Conservation (phyloP, 2,888 invertebrate species). For the Branchipolynoe longqiensis region DNA sequence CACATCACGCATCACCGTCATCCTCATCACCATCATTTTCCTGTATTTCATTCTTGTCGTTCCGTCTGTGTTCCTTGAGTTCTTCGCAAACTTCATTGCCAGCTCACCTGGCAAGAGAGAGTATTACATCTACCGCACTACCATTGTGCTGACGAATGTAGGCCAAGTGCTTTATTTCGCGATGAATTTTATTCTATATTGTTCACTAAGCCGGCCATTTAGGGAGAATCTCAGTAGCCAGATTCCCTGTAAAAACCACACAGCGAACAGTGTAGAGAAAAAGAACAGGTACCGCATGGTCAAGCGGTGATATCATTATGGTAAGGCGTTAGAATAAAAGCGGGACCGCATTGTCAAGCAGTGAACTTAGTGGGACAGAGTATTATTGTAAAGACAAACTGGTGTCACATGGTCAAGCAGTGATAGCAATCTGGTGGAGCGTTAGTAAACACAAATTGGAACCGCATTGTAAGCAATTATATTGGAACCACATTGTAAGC, state of each 20-base stretch:
- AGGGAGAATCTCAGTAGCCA: slow-evolving; percentile 7
- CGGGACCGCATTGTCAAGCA: not conserved
- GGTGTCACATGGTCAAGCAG: no score
- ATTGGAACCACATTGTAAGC: no score
- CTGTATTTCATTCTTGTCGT: slow-evolving; percentile 30
- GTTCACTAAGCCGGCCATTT: slow-evolving; percentile 46
- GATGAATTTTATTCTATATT: slow-evolving; percentile 49
- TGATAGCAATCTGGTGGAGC: no score
- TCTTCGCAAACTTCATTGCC: slow-evolving; percentile 12
- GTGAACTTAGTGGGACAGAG: not conserved
- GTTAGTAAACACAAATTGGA: not conserved
- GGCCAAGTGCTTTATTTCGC: slow-evolving; percentile 50
- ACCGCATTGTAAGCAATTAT: not conserved
- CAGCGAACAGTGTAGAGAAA: not conserved
- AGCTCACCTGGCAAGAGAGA: not conserved
- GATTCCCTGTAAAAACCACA: not conserved
- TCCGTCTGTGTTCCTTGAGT: slow-evolving; percentile 41
- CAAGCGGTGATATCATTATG: not conserved
- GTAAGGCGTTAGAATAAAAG: not conserved
- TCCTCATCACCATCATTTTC: slow-evolving; percentile 28
- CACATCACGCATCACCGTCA: slow-evolving; percentile 48
- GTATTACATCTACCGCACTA: slow-evolving; percentile 23
- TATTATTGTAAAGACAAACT: no score
- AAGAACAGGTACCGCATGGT: slow-evolving; percentile 29
- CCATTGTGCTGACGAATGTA: slow-evolving; percentile 28